Base-by-base conservation (phyloP, 2,113 vertebrate genomes). In the Actinemys pallida region DNA sequence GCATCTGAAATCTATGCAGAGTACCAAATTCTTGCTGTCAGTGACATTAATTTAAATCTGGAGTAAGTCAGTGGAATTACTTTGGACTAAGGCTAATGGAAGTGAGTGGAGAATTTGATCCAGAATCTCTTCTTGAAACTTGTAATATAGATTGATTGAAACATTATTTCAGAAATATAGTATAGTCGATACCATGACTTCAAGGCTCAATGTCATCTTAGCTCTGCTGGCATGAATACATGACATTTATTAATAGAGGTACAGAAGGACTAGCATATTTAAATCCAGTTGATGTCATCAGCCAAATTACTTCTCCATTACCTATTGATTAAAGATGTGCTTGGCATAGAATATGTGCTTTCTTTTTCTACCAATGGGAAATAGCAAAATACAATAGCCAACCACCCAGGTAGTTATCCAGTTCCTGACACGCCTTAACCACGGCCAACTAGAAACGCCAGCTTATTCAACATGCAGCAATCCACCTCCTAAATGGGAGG, bases 221-320 rank as follows among this genome's bases (percentile, higher is more conserved):
- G 89, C 80, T 82, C 79, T 94, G 10, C 80, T 94, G 86, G 89
- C 89, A 69, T 57, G 83, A 35, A 59, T 88, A 50, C 59, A 45
- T 87, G 96, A 82, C 89, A 87, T 88, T 87, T 93, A 90, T 95
- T 94, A 95, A 94, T 96, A 91, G 87, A 86, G 27, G 85, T 85
- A 92, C 81, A 90, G 97, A 96, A 93, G 92, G 57, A 92, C 85
- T 93, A 78, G 89, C 35, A 93, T 52, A 47, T 29, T 16, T 56
- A 39, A 47, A 50, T 94, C 57, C 89, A 93, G 72, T 13, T 94
- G 94, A 95, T 96, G 90, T 87, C 92, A 94, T 84, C 65, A 93
- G 84, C 75, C 85, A 93, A 91, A 95, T 84, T 93, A 96, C 82
- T 92, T 94, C 94, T 96, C 94, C 88, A 76, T 94, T 94, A 90